Percentiles rank a stretch among this genome's conserved stretches.
These are phyloP conservation scores for Parazoanthus darwini DNA, from an alignment of 92 coral and sea anemone species.

Conservation along the genomic window DNA sequence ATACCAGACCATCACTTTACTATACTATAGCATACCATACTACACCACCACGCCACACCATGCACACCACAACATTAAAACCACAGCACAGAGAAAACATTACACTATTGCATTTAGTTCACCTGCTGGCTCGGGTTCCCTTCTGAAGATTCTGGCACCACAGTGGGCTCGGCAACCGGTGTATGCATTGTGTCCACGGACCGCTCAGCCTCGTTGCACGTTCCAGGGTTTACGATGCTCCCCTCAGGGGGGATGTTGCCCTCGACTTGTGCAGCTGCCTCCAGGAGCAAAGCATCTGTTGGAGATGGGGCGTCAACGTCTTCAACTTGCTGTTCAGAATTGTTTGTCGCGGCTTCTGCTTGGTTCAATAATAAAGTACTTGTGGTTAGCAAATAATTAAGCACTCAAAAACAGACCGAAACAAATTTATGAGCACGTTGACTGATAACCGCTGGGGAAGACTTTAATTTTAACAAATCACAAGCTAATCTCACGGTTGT, in stretches of 20 bases:
- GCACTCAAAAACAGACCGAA: too few species aligned
- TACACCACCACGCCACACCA: neutral
- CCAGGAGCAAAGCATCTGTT: constrained; percentile 8
- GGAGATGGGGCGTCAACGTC: neutral
- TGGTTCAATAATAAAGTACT: neutral
- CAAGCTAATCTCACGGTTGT: too few species aligned
- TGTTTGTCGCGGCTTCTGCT: neutral
- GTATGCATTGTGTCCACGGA: neutral
- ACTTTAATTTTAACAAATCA: too few species aligned
- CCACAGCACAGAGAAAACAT: too few species aligned
- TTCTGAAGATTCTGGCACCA: neutral
- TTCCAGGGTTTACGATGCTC: neutral
- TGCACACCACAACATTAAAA: too few species aligned
- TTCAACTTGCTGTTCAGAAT: neutral
- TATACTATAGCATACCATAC: too few species aligned
- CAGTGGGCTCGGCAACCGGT: neutral
- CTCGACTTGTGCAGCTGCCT: neutral
- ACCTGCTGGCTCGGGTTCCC: neutral
- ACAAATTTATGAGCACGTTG: too few species aligned
- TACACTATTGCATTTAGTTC: neutral
- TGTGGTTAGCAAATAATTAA: too few species aligned
- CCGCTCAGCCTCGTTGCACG: neutral
- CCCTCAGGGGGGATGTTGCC: neutral
- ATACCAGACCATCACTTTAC: too few species aligned
- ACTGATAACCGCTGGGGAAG: too few species aligned